Percentiles rank a stretch among this genome's conserved stretches.
Evolutionary conservation across 2,797 vertebrate species (phyloP).

Genomic region (Ceryle rudis): DNA sequence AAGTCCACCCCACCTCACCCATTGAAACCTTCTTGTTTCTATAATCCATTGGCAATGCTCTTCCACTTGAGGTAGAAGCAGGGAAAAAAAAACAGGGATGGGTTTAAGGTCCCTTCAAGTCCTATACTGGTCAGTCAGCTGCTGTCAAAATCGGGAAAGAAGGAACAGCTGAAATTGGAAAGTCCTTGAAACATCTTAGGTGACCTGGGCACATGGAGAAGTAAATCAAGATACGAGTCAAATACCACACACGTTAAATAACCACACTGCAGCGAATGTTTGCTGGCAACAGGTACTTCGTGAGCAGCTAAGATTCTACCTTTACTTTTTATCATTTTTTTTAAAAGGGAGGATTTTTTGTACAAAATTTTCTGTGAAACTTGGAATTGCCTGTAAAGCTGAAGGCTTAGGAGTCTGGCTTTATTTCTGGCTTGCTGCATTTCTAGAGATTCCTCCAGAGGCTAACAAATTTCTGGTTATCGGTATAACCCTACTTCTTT

Average conservation of each 20-base stretch:
- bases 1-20: background rate
- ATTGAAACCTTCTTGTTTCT: background rate
- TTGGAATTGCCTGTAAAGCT: background rate
- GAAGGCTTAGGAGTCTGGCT: background rate
- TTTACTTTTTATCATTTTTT: background rate
- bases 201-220: background rate
- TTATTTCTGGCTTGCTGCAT: background rate
- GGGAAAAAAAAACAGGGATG: background rate
- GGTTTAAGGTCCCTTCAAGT: background rate
- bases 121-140: background rate
- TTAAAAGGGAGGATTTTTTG: background rate
- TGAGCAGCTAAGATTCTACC: background rate
- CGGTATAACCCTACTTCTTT: background rate
- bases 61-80: background rate
- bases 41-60: background rate
- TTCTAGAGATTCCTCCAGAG: background rate
- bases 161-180: background rate
- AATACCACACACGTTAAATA: background rate
- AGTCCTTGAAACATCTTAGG: background rate
- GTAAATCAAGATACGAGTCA: background rate
- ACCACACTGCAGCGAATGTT: background rate
- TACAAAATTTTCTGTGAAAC: background rate
- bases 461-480: background rate
- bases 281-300: background rate
- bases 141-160: background rate